Conservation (phyloP, 2,113 vertebrate species). For the Varanus salvator region DNA sequence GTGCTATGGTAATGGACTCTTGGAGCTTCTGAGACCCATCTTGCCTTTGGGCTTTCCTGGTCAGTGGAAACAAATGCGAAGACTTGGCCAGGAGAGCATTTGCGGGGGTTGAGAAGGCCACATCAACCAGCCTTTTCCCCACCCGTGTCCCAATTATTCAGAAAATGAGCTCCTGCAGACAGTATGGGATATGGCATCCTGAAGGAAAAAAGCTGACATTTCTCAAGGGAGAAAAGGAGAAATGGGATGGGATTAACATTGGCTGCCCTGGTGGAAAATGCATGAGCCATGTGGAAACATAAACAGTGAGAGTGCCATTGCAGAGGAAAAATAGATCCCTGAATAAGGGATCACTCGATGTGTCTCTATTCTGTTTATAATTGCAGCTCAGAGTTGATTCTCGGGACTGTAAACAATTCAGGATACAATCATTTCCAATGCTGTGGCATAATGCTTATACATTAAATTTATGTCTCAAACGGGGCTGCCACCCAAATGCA, state of each 20-base stretch:
- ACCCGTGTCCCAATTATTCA: background rate
- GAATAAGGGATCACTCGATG: background rate
- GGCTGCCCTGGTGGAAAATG: background rate
- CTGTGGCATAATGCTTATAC: background rate
- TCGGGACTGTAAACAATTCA: background rate
- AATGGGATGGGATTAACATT: conserved; percentile 20
- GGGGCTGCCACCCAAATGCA: background rate
- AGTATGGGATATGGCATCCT: background rate
- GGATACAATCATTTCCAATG: background rate
- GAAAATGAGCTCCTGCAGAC: background rate
- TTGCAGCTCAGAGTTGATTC: background rate
- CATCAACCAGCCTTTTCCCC: background rate
- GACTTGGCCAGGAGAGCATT: background rate
- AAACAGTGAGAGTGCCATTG: conserved; percentile 49
- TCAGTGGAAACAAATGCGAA: background rate
- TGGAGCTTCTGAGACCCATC: background rate
- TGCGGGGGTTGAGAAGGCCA: background rate
- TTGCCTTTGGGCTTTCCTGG: background rate
- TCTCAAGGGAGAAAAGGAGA: conserved; percentile 27
- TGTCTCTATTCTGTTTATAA: conserved; percentile 43
- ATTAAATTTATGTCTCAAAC: background rate
- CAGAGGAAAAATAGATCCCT: conserved; percentile 31
- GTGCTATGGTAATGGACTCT: background rate
- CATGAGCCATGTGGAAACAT: conserved; percentile 37
- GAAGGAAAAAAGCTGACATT: background rate